Percentiles rank a stretch among this genome's conserved stretches.
Evolutionary conservation across 2,113 vertebrate genomes (phyloP).

Genomic region (Casuarius casuarius): DNA sequence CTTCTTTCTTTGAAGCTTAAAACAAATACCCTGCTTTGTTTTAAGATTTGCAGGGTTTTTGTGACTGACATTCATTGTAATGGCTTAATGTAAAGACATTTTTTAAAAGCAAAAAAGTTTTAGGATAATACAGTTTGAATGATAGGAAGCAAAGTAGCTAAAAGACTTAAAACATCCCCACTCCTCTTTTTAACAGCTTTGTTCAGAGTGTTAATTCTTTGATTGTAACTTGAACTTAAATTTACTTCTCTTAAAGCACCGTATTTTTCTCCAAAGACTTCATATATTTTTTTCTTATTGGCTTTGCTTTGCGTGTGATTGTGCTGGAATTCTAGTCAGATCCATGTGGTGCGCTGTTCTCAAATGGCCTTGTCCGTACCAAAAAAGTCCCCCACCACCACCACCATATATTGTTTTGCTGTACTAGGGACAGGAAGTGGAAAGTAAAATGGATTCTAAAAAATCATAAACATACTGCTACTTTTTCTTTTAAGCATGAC

Average conservation of each 20-base stretch:
- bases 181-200: background rate
- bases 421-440: background rate
- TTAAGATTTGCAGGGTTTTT: background rate
- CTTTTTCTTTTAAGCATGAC: background rate
- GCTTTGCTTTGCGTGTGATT: background rate
- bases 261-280: background rate
- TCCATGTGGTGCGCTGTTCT: background rate
- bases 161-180: background rate
- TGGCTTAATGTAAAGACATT: background rate
- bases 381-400: background rate
- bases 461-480: background rate
- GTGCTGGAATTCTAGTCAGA: background rate
- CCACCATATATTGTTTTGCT: background rate
- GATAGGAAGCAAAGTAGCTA: background rate
- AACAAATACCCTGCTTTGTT: background rate
- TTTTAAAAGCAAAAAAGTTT: background rate
- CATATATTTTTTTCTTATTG: background rate
- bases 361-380: background rate
- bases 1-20: background rate
- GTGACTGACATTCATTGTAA: background rate
- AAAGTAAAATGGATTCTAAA: background rate
- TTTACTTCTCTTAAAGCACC: background rate
- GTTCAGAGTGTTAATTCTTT: background rate
- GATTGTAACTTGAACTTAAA: background rate
- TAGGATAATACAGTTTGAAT: background rate